Conservation (phyloP, 2,797 vertebrate genomes). For the Malacoraja senta region DNA sequence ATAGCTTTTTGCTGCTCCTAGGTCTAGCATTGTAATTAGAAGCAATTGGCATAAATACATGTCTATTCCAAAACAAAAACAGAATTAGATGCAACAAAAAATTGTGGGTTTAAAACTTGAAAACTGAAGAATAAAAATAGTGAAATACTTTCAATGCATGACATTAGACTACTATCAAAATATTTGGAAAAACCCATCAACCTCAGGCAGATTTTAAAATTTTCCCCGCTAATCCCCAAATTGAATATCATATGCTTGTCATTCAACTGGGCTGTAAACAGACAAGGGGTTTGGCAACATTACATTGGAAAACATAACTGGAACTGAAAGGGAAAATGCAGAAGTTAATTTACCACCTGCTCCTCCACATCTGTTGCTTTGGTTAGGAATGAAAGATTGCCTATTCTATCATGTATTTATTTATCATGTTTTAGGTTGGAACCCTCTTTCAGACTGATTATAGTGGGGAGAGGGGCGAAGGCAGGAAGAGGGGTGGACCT, state of each 20-base stretch:
- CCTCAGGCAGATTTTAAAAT: background rate
- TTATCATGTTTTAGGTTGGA: background rate
- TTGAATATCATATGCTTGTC: background rate
- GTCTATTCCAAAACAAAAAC: background rate
- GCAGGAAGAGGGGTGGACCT: no score
- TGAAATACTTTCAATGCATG: background rate
- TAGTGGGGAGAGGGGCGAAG: no score
- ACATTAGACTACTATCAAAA: background rate
- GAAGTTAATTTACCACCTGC: background rate
- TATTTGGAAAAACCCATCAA: background rate
- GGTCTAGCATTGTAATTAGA: background rate
- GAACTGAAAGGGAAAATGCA: background rate
- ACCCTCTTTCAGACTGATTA: no score
- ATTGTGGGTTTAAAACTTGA: background rate
- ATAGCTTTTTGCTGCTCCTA: background rate
- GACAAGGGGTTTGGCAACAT: constrained; percentile 6
- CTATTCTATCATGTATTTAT: background rate
- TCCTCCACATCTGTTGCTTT: background rate
- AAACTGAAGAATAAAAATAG: background rate
- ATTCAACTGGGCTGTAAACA: background rate
- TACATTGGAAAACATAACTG: background rate
- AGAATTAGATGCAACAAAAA: background rate
- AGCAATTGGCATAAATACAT: background rate
- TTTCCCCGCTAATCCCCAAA: background rate
- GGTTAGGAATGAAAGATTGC: background rate